These are phyloP conservation scores for Manis crassicaudata DNA, from an alignment of 2,797 vertebrate species.

Conservation along the genomic window DNA sequence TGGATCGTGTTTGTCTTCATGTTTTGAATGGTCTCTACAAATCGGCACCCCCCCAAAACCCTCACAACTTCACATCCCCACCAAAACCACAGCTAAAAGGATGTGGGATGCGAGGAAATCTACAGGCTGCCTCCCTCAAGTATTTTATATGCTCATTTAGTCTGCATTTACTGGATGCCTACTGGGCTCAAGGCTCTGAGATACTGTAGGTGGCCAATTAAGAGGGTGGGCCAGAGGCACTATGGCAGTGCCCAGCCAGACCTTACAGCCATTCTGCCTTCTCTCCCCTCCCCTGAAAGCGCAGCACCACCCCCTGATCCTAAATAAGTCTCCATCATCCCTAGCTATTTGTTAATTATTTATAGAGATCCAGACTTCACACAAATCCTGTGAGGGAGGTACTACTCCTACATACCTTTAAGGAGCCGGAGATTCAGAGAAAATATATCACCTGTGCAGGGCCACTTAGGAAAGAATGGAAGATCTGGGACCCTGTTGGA, in stretches of 20 bases:
- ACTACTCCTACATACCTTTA: background rate
- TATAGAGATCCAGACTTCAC: background rate
- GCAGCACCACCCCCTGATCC: background rate
- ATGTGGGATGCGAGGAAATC: background rate
- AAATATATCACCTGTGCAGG: background rate
- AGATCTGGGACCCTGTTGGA: background rate
- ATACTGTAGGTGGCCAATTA: background rate
- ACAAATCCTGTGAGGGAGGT: background rate
- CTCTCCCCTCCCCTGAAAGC: background rate
- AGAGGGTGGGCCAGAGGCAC: background rate
- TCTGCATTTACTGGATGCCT: background rate
- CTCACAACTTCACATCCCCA: background rate
- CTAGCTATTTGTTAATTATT: background rate
- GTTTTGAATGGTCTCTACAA: background rate
- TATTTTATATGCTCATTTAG: background rate
- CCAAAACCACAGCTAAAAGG: background rate
- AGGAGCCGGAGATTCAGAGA: background rate
- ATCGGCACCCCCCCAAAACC: background rate
- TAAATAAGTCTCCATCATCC: background rate
- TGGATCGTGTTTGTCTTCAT: background rate
- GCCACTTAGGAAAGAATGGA: rapidly evolving
- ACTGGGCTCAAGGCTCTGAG: background rate
- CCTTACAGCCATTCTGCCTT: background rate
- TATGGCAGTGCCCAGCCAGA: background rate
- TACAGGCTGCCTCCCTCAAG: background rate